Conservation (phyloP, 2,888 invertebrate genomes). For the Anagyrus pseudococci region DNA sequence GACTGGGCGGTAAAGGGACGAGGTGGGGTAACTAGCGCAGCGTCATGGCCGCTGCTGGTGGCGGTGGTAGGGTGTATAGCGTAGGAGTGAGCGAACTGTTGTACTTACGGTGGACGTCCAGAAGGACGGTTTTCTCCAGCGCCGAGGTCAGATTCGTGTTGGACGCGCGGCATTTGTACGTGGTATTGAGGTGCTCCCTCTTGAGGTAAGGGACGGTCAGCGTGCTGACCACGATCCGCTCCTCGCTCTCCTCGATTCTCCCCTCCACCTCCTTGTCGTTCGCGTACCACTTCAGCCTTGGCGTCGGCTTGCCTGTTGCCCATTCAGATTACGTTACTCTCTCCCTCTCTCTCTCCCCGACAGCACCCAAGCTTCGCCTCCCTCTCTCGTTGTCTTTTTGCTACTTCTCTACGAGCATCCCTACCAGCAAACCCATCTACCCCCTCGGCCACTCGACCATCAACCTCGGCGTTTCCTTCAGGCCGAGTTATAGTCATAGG, state of each 20-base stretch:
- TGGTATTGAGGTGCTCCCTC: constrained; percentile 81
- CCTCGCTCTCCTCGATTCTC: constrained; percentile 72
- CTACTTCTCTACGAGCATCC: no score
- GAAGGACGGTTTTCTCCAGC: constrained; percentile 79
- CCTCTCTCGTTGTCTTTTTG: no score
- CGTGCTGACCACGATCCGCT: constrained; percentile 80
- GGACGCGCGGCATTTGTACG: constrained; percentile 86
- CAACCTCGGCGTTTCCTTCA: no score
- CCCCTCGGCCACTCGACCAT: no score
- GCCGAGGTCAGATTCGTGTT: constrained; percentile 88
- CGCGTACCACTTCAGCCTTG: constrained; percentile 85
- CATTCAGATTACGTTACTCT: not conserved
- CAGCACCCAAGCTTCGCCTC: no score
- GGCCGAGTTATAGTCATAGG: no score
- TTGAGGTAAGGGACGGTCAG: constrained; percentile 77
- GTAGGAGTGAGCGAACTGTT: not conserved
- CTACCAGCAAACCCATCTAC: no score
- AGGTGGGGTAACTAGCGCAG: no score
- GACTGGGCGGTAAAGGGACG: constrained; percentile 7
- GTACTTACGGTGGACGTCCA: constrained; percentile 84
- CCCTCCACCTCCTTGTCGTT: constrained; percentile 64
- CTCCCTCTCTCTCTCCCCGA: not conserved
- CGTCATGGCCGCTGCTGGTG: no score
- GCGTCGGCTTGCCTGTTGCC: constrained; percentile 77
- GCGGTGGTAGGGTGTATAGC: no score